Conservation (phyloP, 2,797 vertebrate species). For the Limosa lapponica region DNA sequence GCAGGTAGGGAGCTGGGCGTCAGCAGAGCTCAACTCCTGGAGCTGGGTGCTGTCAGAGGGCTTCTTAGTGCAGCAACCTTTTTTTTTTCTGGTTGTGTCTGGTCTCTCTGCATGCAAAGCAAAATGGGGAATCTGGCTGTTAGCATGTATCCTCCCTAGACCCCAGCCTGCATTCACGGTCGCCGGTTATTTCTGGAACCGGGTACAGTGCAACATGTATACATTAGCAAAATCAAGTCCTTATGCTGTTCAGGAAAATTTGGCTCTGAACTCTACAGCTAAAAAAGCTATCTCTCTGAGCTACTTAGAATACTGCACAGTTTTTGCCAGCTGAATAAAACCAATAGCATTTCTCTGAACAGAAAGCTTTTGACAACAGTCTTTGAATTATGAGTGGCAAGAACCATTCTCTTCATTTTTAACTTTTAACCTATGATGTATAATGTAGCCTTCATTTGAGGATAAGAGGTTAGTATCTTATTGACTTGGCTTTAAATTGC, state of each 20-base stretch:
- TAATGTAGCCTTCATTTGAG: constrained; percentile 47
- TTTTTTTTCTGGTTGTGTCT: neutral
- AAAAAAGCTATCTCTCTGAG: constrained; percentile 64
- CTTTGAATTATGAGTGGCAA: constrained; percentile 46
- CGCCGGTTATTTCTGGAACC: constrained; percentile 39
- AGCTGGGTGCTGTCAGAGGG: neutral
- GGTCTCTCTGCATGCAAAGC: neutral
- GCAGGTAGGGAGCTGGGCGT: neutral
- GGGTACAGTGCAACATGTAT: constrained; percentile 47
- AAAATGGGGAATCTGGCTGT: neutral
- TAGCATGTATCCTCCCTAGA: constrained; percentile 32
- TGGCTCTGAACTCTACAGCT: constrained; percentile 58
- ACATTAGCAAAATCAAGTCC: constrained; percentile 68
- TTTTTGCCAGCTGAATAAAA: constrained; percentile 56
- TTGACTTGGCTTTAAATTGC: constrained; percentile 58
- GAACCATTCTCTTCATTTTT: constrained; percentile 48
- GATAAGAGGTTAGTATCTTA: constrained; percentile 51
- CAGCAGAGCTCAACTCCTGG: neutral
- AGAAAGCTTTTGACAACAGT: constrained; percentile 50
- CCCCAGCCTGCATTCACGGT: constrained; percentile 17
- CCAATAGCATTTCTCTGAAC: constrained; percentile 54
- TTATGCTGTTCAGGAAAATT: constrained; percentile 70
- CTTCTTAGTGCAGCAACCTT: neutral
- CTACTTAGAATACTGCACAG: constrained; percentile 33
- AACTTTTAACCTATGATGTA: constrained; percentile 52